These are phyloP conservation scores for Neodiprion virginianus DNA, from an alignment of 1,140 invertebrate species.

Conservation along the genomic window DNA sequence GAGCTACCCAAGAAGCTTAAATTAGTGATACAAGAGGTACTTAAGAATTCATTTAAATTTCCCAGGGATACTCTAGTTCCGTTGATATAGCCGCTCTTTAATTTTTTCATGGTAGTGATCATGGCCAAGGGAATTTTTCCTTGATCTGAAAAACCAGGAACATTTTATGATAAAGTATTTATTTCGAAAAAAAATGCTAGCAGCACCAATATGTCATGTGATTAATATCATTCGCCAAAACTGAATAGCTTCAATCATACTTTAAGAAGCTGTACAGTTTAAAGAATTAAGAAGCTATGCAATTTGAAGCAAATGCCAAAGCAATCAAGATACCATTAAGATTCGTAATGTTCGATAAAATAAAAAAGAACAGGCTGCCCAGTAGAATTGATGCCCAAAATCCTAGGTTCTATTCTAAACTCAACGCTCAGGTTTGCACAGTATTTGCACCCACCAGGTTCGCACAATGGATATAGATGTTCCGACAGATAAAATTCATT, in stretches of 20 bases:
- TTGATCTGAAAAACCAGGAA: slow-evolving; percentile 72
- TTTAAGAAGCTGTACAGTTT: neutral
- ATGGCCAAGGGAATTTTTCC: slow-evolving; percentile 91
- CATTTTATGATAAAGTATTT: slow-evolving; percentile 10
- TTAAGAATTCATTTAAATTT: slow-evolving; percentile 89
- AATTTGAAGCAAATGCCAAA: too few relatives aligned
- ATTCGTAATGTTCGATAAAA: slow-evolving; percentile 1
- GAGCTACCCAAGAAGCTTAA: slow-evolving; percentile 92
- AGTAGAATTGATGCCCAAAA: too few relatives aligned
- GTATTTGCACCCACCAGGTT: too few relatives aligned
- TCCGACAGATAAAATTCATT: too few relatives aligned
- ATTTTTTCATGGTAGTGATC: slow-evolving; percentile 97
- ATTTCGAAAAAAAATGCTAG: neutral
- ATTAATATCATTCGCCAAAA: neutral
- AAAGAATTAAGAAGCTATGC: neutral
- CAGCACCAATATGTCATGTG: neutral
- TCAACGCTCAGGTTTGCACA: too few relatives aligned
- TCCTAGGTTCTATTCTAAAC: too few relatives aligned
- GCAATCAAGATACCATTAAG: neutral
- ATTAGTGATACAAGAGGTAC: slow-evolving; percentile 95
- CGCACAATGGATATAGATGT: too few relatives aligned
- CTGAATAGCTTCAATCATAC: neutral
- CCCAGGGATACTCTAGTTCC: slow-evolving; percentile 95
- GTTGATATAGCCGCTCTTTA: slow-evolving; percentile 98
- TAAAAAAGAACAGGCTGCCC: neutral